phyloP scores from a whole-genome alignment of 2,797 vertebrate species.

The Gephyroberyx darwinii region DNA sequence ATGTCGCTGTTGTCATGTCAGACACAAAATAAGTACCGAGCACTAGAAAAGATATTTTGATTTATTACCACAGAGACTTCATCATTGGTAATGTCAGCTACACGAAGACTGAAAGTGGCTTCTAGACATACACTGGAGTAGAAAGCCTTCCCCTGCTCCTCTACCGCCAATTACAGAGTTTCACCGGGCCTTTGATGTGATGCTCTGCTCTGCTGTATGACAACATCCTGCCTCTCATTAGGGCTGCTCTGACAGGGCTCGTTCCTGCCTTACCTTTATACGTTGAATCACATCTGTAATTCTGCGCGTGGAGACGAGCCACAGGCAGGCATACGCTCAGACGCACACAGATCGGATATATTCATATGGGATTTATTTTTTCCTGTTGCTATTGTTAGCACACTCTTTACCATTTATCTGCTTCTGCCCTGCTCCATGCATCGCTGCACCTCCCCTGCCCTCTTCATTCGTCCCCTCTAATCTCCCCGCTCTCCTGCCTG shows the following conservation, averaged over 20 bases:
- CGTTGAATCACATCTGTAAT: constrained; percentile 18
- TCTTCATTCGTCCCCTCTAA: not conserved
- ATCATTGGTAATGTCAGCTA: constrained; percentile 7
- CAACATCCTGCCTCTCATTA: constrained; percentile 43
- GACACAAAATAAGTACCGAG: not conserved
- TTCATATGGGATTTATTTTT: constrained; percentile 17
- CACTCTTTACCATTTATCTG: not conserved
- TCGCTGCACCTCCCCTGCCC: not conserved
- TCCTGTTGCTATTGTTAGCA: constrained; percentile 11
- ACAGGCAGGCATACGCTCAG: not conserved
- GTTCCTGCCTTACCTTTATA: constrained; percentile 12
- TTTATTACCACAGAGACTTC: constrained; percentile 12
- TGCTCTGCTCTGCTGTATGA: constrained; percentile 20
- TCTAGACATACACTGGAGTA: not conserved
- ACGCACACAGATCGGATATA: constrained; percentile 15
- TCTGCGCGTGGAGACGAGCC: not conserved
- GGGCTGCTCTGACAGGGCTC: constrained; percentile 23
- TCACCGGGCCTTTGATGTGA: constrained; percentile 35
- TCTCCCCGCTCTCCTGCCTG: not conserved
- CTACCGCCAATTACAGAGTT: constrained; percentile 2
- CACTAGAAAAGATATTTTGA: constrained; percentile 18
- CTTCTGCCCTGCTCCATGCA: not conserved
- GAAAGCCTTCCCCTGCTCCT: constrained; percentile 5
- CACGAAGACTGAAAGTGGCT: not conserved
- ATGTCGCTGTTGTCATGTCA: not conserved